phyloP scores from a whole-genome alignment of 2,888 invertebrate genomes.

The Nowickia ferox region DNA sequence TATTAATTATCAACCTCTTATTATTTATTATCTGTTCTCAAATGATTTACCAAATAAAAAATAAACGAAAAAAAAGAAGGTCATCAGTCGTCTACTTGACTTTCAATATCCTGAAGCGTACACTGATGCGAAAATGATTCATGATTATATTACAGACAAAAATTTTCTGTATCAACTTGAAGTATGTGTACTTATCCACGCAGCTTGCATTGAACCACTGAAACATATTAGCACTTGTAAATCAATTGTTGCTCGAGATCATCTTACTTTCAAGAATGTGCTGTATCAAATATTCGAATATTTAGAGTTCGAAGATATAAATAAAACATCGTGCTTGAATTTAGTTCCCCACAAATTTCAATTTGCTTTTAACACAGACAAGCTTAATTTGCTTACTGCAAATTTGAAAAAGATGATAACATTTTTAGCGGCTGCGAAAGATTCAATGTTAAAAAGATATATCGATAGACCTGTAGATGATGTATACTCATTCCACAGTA shows the following conservation, averaged over 20 bases:
- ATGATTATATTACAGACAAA: conserved; percentile 23
- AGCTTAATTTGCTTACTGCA: conserved; percentile 40
- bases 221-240: conserved; percentile 45
- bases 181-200: no score
- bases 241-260: conserved; percentile 32
- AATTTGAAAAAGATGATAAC: conserved; percentile 30
- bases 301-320: conserved; percentile 18
- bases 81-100: no score
- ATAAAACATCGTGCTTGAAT: no score
- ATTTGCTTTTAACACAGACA: conserved; percentile 20
- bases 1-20: no score
- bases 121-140: conserved; percentile 31
- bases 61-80: no score
- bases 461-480: no score
- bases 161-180: conserved; percentile 41
- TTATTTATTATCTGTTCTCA: no score
- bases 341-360: conserved; percentile 8
- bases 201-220: conserved; percentile 43
- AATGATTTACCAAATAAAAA: no score
- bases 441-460: no score
- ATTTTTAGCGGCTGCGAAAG: no score
- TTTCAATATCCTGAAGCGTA: no score
- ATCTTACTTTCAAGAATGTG: conserved; percentile 45
- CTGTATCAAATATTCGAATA: conserved; percentile 18
- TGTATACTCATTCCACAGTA: no score